These are phyloP conservation scores for Aptenodytes forsteri DNA, from an alignment of 2,113 vertebrate species.

Conservation along the genomic window DNA sequence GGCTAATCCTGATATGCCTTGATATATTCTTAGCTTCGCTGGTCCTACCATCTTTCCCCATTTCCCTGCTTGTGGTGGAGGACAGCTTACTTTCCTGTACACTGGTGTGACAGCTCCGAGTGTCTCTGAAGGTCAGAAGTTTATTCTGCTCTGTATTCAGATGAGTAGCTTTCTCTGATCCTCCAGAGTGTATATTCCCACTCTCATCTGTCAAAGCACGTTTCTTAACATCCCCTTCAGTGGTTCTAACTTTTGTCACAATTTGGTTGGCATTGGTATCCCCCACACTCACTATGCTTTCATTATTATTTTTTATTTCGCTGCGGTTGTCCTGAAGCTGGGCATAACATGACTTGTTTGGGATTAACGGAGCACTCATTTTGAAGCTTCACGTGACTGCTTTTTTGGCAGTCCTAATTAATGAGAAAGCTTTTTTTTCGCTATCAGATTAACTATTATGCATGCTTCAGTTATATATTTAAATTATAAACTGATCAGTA, in stretches of 20 bases:
- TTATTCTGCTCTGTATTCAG: constrained; percentile 51
- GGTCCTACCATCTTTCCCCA: not conserved
- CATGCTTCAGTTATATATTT: constrained; percentile 10
- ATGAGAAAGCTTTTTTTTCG: not conserved
- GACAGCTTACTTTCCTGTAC: constrained; percentile 55
- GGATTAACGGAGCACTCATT: constrained; percentile 74
- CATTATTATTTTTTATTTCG: constrained; percentile 74
- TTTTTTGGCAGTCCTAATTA: not conserved
- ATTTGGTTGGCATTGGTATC: constrained; percentile 81
- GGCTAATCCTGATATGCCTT: constrained; percentile 23
- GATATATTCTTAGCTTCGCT: constrained; percentile 17
- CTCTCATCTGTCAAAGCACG: constrained; percentile 21
- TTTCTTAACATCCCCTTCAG: not conserved
- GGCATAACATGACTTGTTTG: constrained; percentile 70
- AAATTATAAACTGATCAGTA: not conserved
- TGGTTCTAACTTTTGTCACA: constrained; percentile 18
- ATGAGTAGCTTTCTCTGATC: constrained; percentile 16
- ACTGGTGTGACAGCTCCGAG: not conserved
- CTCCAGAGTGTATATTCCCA: constrained; percentile 41
- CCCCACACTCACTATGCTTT: constrained; percentile 60
- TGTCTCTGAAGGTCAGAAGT: constrained; percentile 30
- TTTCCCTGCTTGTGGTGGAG: constrained; percentile 3
- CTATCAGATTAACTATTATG: not conserved
- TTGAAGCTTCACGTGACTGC: constrained; percentile 21
- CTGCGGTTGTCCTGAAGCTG: constrained; percentile 70